Evolutionary conservation across 35 echinoderm and acorn worm genomes (phyloP).

Genomic region (Amphiura filiformis): DNA sequence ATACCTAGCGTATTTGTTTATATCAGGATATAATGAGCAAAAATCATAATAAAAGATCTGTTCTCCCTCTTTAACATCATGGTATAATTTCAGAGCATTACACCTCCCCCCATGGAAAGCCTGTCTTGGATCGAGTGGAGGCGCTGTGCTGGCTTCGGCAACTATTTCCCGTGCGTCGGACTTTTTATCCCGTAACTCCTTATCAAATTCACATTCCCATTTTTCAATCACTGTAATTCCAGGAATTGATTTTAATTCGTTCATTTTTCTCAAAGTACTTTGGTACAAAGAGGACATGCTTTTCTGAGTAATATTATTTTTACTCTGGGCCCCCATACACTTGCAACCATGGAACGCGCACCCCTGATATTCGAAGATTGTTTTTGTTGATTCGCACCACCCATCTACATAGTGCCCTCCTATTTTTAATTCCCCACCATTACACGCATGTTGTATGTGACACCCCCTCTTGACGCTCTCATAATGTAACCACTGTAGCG

Average conservation of each 20-base stretch:
- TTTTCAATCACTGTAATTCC: background rate
- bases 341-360: background rate
- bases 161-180: background rate
- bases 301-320: background rate
- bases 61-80: conserved; percentile 7
- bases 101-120: conserved; percentile 57
- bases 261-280: background rate
- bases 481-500: background rate
- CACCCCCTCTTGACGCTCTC: background rate
- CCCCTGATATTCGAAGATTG: background rate
- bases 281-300: background rate
- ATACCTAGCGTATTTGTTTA: conserved; percentile 30
- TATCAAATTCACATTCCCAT: background rate
- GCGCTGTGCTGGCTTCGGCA: background rate
- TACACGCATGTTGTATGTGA: background rate
- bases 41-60: conserved; percentile 24
- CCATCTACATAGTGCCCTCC: background rate
- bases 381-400: background rate
- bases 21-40: conserved; percentile 35
- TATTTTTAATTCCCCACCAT: background rate
- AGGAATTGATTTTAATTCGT: background rate
- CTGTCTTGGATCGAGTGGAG: background rate
- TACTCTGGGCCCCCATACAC: background rate
- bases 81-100: conserved; percentile 7
- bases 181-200: background rate